Conservation (phyloP, 2,797 vertebrate genomes). For the Vireo griseus region DNA sequence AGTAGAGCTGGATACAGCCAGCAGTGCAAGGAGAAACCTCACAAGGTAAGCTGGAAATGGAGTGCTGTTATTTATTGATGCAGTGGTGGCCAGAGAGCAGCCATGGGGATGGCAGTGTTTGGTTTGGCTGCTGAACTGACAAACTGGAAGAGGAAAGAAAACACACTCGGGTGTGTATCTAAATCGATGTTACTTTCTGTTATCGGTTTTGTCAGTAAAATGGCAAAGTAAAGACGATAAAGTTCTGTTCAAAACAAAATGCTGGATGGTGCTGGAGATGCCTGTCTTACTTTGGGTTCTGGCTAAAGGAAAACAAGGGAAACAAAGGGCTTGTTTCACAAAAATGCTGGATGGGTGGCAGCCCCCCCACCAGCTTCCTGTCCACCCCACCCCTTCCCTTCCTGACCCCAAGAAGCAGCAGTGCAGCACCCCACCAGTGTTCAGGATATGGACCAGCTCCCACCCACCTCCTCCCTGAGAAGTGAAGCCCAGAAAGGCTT, state of each 20-base stretch:
- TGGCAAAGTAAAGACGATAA: background rate
- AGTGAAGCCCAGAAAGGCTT: background rate
- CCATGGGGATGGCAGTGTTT: background rate
- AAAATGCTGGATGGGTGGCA: background rate
- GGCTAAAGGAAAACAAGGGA: background rate
- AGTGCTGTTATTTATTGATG: background rate
- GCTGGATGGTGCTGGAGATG: background rate
- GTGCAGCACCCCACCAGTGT: background rate
- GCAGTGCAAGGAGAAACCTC: background rate
- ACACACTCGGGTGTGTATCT: background rate
- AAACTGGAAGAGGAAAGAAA: background rate
- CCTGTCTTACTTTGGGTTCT: background rate
- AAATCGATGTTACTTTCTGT: background rate
- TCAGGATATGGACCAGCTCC: background rate
- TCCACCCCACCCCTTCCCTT: background rate
- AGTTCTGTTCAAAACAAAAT: background rate
- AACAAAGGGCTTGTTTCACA: background rate
- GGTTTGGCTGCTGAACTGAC: background rate
- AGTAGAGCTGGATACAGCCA: background rate
- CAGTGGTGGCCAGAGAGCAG: background rate
- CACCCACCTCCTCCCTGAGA: background rate
- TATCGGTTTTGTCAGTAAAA: background rate
- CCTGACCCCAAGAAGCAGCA: fast-evolving
- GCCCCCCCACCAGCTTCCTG: fast-evolving
- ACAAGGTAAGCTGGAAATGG: background rate